Percentiles rank a stretch among this genome's conserved stretches.
Conservation (phyloP, 2,113 vertebrate genomes). For the Ictalurus furcatus region DNA sequence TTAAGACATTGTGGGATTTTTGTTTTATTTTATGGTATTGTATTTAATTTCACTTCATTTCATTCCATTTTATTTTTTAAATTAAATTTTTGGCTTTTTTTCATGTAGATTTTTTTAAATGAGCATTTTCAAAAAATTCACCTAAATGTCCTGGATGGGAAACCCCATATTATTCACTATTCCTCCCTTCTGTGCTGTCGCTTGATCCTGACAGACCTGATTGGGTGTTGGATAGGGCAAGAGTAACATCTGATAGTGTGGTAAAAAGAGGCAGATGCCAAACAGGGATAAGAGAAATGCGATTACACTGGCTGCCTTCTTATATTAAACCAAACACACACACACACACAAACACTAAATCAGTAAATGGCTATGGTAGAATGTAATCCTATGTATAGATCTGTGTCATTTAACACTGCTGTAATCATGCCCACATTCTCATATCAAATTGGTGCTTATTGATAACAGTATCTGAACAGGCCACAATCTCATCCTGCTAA, state of each 20-base stretch:
- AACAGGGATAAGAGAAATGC: constrained; percentile 71
- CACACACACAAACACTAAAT: constrained; percentile 46
- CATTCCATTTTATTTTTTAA: not conserved
- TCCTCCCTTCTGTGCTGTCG: constrained; percentile 61
- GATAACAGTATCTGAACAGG: constrained; percentile 58
- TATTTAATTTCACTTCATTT: not conserved
- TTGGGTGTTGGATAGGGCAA: constrained; percentile 71
- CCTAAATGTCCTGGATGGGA: not conserved
- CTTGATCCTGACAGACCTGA: constrained; percentile 73
- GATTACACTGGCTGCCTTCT: constrained; percentile 73
- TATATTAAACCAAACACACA: constrained; percentile 65
- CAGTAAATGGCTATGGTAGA: constrained; percentile 64
- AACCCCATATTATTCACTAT: constrained; percentile 50
- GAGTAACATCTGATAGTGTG: constrained; percentile 76
- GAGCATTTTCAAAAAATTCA: not conserved
- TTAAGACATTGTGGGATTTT: not conserved
- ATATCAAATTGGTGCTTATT: constrained; percentile 63
- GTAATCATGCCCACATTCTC: constrained; percentile 61
- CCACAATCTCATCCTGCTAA: constrained; percentile 59
- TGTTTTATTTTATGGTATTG: not conserved
- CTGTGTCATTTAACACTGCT: constrained; percentile 70
- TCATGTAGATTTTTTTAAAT: not conserved
- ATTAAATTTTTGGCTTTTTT: not conserved
- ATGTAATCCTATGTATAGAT: constrained; percentile 74
- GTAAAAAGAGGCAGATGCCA: constrained; percentile 73